Base-by-base conservation (phyloP, 1,140 invertebrate genomes). In the Drosophila lacertosa region DNA sequence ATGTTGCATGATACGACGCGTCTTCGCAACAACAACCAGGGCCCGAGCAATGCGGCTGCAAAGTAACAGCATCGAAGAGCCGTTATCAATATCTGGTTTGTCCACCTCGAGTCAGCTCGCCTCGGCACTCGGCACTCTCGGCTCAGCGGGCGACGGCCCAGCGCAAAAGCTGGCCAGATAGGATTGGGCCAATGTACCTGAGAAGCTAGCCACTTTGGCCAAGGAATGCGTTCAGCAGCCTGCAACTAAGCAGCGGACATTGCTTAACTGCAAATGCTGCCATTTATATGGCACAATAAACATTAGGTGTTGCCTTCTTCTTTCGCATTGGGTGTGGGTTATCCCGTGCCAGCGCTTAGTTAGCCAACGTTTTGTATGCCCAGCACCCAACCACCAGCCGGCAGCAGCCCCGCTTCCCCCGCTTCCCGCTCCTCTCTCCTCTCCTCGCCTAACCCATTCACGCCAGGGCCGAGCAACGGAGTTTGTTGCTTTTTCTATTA, bases 41-140 rank as follows among this genome's bases (percentile, higher is more conserved):
- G 65, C 53, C 57, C 62, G 57, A 78, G 78, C 75, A 77, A 84
- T 79, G 79, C 75, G 75, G 79, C 75, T 82, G 77, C 72, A 74
- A 80, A 88, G 69, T 86, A 86, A 86, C 81, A 81, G 81, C 88
- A 83, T 81, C 89, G 83, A 90, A 89, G 83, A 90, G 89, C 89
- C 89, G 89, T 90, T 90, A 90, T 90, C 89, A 90, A 90, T 90
- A 90, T 90, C 89, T 89, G 89, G 89, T 90, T 90, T 90, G 89
- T 90, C 89, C 88, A 90, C 89, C 89, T 90, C 82, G 72, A 69
- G 59, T 73, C 68, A 70, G 68, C 73, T 76, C 68, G 10, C 75
- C 63, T 53, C n/a, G n/a, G n/a, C n/a, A n/a, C n/a, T n/a, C n/a
- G n/a, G n/a, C n/a, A n/a, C n/a, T n/a, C n/a, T n/a, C n/a, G 40